These are phyloP conservation scores for Salvelinus sp. DNA, from an alignment of 2,113 vertebrate species.

Conservation along the genomic window DNA sequence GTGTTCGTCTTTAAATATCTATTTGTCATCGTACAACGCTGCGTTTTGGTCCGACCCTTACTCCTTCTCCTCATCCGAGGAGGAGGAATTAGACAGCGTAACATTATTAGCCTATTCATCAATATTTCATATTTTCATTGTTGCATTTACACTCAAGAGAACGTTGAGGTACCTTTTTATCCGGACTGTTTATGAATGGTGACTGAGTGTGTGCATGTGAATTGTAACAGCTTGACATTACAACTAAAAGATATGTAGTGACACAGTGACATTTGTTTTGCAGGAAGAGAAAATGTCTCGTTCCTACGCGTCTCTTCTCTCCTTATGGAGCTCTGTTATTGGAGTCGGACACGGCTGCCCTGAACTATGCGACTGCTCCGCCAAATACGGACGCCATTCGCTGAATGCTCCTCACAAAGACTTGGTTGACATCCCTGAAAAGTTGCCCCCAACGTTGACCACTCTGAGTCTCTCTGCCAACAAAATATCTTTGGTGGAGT, in stretches of 20 bases:
- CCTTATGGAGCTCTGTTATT: constrained; percentile 67
- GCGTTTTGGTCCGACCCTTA: too few relatives aligned
- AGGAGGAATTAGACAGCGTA: too few relatives aligned
- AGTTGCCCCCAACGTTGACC: constrained; percentile 85
- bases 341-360: constrained; percentile 76
- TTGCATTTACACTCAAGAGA: neutral
- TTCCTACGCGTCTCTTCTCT: constrained; percentile 48
- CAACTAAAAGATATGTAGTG: too few relatives aligned
- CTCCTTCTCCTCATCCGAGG: too few relatives aligned
- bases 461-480: constrained; percentile 89
- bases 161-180: too few relatives aligned
- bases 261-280: constrained; percentile 23
- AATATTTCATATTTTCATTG: neutral
- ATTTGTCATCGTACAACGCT: too few relatives aligned
- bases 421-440: constrained; percentile 78
- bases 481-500: constrained; percentile 78
- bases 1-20: too few relatives aligned
- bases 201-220: too few relatives aligned
- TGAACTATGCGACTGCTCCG: constrained; percentile 81
- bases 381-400: constrained; percentile 84
- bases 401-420: constrained; percentile 91
- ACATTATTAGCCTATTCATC: too few relatives aligned
- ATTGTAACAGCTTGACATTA: too few relatives aligned
- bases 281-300: constrained; percentile 74
- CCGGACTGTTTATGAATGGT: too few relatives aligned